phyloP scores from a whole-genome alignment of 2,797 vertebrate species.

The Lepus townsendii region DNA sequence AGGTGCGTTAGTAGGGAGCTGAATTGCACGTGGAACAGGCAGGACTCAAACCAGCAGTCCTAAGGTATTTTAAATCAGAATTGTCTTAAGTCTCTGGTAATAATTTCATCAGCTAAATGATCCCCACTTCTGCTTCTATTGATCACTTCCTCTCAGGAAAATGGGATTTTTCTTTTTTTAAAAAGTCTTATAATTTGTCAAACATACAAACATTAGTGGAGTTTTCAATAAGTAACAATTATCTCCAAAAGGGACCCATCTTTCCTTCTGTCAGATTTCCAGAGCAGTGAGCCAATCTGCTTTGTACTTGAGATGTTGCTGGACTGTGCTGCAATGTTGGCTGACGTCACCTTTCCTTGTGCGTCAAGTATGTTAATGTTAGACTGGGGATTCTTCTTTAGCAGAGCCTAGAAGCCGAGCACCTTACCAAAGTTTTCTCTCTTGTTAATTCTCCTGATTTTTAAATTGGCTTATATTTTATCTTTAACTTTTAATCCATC shows the following conservation, averaged over 20 bases:
- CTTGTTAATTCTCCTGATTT: neutral
- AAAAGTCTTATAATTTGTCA: neutral
- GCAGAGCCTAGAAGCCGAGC: neutral
- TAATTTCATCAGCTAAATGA: neutral
- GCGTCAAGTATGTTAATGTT: neutral
- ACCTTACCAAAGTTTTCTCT: neutral
- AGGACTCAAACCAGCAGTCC: too few species aligned
- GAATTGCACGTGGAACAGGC: too few species aligned
- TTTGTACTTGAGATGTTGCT: neutral
- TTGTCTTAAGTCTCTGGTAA: neutral
- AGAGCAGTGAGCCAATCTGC: neutral
- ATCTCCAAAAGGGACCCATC: neutral
- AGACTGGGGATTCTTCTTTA: neutral
- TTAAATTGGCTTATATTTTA: neutral
- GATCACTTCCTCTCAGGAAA: neutral
- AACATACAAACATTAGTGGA: neutral
- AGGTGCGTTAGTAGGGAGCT: too few species aligned
- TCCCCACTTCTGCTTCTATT: neutral
- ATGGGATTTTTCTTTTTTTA: neutral
- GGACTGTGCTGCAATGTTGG: neutral
- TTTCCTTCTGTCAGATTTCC: neutral
- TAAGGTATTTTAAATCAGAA: neutral
- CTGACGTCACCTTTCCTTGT: neutral
- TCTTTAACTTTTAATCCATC: neutral
- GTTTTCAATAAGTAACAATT: neutral